A percentile compares a stretch with the other conserved stretches of the same genome.
phyloP scores from a whole-genome alignment of 2,888 invertebrate species.

The Agrochola litura region DNA sequence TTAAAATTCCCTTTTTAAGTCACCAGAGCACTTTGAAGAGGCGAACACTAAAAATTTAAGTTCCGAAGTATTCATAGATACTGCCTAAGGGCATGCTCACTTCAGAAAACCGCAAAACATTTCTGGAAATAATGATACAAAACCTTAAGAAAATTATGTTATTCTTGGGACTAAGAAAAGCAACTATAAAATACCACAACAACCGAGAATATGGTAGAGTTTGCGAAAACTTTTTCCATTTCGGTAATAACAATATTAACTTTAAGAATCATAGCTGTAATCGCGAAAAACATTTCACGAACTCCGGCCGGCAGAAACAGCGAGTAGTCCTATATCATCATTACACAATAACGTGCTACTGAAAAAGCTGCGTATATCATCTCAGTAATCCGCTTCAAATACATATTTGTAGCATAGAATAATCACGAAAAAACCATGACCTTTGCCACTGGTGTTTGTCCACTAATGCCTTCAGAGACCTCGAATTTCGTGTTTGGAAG shows the following conservation, averaged over 20 bases:
- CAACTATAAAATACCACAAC: conserved; percentile 36
- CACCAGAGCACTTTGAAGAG: conserved; percentile 4
- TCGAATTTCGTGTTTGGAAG: conserved; percentile 81
- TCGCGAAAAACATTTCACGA: conserved; percentile 38
- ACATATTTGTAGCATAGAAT: conserved; percentile 52
- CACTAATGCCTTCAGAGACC: conserved; percentile 83
- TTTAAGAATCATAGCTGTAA: conserved; percentile 47
- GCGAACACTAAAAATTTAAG: conserved; percentile 9
- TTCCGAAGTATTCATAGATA: conserved; percentile 14
- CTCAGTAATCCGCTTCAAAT: conserved; percentile 52
- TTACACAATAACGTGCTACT: conserved; percentile 44
- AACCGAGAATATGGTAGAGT: conserved; percentile 26
- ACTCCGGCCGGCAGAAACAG: conserved; percentile 38
- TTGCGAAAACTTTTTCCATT: conserved; percentile 54
- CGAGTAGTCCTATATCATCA: conserved; percentile 42
- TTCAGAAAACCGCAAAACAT: conserved; percentile 6
- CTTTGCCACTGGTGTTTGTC: conserved; percentile 80
- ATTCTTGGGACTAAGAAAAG: conserved; percentile 18
- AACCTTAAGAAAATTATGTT: conserved; percentile 3
- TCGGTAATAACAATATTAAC: conserved; percentile 54
- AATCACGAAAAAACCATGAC: conserved; percentile 80
- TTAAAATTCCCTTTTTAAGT: conserved; percentile 20
- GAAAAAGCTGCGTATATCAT: conserved; percentile 45
- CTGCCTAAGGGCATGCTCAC: background rate
- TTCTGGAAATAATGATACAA: background rate